Evolutionary conservation across 2,113 vertebrate genomes (phyloP), one percentile per base, ranked within the genome.

Genomic region (Cavia porcellus): DNA sequence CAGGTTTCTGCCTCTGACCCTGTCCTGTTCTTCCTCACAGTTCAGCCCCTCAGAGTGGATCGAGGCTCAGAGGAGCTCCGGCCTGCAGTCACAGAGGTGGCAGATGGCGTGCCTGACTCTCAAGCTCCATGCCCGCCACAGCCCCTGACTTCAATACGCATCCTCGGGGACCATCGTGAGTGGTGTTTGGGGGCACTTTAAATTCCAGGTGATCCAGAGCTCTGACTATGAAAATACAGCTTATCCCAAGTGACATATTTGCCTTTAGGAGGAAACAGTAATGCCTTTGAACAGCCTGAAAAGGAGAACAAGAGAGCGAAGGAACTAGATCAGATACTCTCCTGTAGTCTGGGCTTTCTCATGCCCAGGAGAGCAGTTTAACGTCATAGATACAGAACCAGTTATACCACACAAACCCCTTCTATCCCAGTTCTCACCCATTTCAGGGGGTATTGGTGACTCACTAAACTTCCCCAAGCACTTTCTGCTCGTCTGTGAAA

Each of bases 221-320:
- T 32, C 55, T 32, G 47, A 74, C 8, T 68, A 62, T 28, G 38
- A 83, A 92, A 88, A 84, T 72, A 4, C 5, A 92, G n/a, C 82
- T 82, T 94, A 86, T 62, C n/a, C 24, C 25, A 30, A 30, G 35
- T 82, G 50, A 64, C 11, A 5, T 55, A 75, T 68, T 74, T 86
- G 30, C 64, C 45, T 86, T 89, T 38, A 70, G 50, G 50, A 68
- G 28, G 30, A 83, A 62, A 62, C 59, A 89, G 45, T 5, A 12
- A 86, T 61, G 88, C 64, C 85, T 90, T 96, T n/a, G 25, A 45
- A 72, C 75, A 92, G 22, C 35, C 57, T 81, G 57, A 50, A 75
- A 85, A 17, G 24, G 70, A 93, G 35, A 75, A 25, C 4, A 59
- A 42, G 20, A 24, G 61, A 80, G n/a, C 82, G 68, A 95, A 92